Percentiles rank a stretch among this genome's conserved stretches.
These are phyloP conservation scores for Caradrina kadenii DNA, from an alignment of 2,888 invertebrate genomes.

Conservation along the genomic window DNA sequence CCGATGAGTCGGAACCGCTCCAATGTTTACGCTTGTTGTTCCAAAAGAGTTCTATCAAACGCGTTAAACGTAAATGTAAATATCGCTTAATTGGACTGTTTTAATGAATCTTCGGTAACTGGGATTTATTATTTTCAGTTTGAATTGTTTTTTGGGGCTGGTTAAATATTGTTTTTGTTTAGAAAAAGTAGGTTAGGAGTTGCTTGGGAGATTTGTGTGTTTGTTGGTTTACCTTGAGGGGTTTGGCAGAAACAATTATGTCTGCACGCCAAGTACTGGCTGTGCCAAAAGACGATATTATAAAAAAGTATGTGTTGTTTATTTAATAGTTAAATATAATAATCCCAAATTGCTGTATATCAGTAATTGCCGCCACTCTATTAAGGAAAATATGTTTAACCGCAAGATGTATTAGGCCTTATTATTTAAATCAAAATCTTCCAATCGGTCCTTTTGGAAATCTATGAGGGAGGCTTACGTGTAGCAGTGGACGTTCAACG, in stretches of 20 bases:
- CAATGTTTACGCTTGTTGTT: conserved; percentile 61
- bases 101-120: conserved; percentile 61
- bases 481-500: too few species aligned
- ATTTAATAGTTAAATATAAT: too few species aligned
- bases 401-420: too few species aligned
- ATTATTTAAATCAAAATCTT: too few species aligned
- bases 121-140: conserved; percentile 62
- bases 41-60: conserved; percentile 61
- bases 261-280: too few species aligned
- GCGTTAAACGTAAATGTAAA: conserved; percentile 67
- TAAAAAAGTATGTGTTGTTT: too few species aligned
- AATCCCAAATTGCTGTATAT: too few species aligned
- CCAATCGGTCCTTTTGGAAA: too few species aligned
- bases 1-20: conserved; percentile 60
- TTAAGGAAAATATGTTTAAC: too few species aligned
- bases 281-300: too few species aligned
- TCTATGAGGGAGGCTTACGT: too few species aligned
- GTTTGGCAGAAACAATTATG: not conserved
- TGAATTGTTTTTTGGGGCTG: conserved; percentile 46
- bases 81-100: conserved; percentile 64
- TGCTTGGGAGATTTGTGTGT: not conserved
- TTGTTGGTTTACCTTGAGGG: not conserved
- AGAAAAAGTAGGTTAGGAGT: conserved; percentile 5
- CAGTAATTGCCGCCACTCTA: too few species aligned
- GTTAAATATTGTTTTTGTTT: conserved; percentile 37